phyloP scores from a whole-genome alignment of 64 coral and sea anemone species.

The Cladopsammia gracilis region DNA sequence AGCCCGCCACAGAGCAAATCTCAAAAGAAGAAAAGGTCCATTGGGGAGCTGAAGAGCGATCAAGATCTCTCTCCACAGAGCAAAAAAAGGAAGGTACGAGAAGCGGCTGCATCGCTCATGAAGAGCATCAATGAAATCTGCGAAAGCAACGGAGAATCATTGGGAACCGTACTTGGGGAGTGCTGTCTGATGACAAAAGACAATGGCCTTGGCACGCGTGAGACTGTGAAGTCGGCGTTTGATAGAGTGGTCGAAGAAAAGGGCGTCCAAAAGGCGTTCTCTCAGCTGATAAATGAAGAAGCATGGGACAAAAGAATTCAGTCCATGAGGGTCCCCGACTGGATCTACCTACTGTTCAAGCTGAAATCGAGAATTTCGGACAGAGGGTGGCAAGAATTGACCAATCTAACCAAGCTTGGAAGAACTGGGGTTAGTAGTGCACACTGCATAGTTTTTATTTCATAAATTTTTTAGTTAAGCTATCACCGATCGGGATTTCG shows the following conservation, averaged over 20 bases:
- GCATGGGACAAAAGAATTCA: conserved; percentile 4
- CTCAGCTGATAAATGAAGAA: neutral
- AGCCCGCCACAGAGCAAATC: conserved; percentile 5
- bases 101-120: neutral
- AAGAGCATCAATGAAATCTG: conserved; percentile 6
- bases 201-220: neutral
- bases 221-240: neutral
- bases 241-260: neutral
- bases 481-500: too few relatives aligned
- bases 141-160: neutral
- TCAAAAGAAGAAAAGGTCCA: neutral
- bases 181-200: neutral
- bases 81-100: conserved; percentile 41
- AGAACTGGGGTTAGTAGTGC: conserved; percentile 28
- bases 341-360: conserved; percentile 42
- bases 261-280: conserved; percentile 1
- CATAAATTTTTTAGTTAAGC: too few relatives aligned
- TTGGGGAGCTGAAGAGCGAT: neutral
- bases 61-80: conserved; percentile 12
- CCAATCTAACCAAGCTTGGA: conserved; percentile 33
- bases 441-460: neutral
- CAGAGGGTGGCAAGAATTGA: conserved; percentile 26
- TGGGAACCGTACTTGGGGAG: neutral
- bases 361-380: conserved; percentile 30
- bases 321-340: conserved; percentile 30